These are phyloP conservation scores for Rotaria socialis DNA, from an alignment of 2,888 invertebrate species.

Conservation along the genomic window DNA sequence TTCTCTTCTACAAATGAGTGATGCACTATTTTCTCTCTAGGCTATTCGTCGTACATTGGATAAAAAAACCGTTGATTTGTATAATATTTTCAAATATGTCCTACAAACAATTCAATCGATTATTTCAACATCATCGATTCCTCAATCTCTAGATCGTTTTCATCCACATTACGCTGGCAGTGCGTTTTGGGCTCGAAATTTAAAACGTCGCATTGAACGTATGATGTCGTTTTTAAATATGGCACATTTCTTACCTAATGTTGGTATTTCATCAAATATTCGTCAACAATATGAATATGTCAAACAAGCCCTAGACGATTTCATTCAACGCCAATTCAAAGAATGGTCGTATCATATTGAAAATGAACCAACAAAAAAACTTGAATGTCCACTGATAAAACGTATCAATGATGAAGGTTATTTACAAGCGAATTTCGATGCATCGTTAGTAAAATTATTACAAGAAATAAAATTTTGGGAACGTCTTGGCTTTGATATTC, in stretches of 20 bases:
- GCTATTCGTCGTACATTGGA: slow-evolving; percentile 60
- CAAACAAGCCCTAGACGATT: slow-evolving; percentile 57
- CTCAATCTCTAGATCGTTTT: slow-evolving; percentile 61
- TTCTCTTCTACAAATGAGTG: too few relatives aligned
- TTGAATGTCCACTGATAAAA: slow-evolving; percentile 71
- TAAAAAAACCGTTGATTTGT: slow-evolving; percentile 66
- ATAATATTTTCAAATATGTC: slow-evolving; percentile 70
- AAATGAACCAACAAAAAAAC: slow-evolving; percentile 57
- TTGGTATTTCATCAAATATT: slow-evolving; percentile 71
- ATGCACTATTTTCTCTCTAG: slow-evolving; percentile 49
- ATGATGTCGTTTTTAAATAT: slow-evolving; percentile 65
- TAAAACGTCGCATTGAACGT: slow-evolving; percentile 64
- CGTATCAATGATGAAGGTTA: slow-evolving; percentile 68
- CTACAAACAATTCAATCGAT: slow-evolving; percentile 72
- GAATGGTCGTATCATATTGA: slow-evolving; percentile 60
- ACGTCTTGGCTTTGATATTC: slow-evolving; percentile 69
- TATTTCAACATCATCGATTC: slow-evolving; percentile 55
- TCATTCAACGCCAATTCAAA: slow-evolving; percentile 63
- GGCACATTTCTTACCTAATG: slow-evolving; percentile 74
- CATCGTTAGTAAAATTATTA: slow-evolving; percentile 68
- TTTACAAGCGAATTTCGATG: slow-evolving; percentile 64
- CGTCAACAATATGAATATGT: slow-evolving; percentile 67
- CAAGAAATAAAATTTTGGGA: slow-evolving; percentile 73
- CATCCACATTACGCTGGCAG: slow-evolving; percentile 72
- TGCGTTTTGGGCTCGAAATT: slow-evolving; percentile 68